These are phyloP conservation scores for Labroides dimidiatus DNA, from an alignment of 2,797 vertebrate genomes.

Conservation along the genomic window DNA sequence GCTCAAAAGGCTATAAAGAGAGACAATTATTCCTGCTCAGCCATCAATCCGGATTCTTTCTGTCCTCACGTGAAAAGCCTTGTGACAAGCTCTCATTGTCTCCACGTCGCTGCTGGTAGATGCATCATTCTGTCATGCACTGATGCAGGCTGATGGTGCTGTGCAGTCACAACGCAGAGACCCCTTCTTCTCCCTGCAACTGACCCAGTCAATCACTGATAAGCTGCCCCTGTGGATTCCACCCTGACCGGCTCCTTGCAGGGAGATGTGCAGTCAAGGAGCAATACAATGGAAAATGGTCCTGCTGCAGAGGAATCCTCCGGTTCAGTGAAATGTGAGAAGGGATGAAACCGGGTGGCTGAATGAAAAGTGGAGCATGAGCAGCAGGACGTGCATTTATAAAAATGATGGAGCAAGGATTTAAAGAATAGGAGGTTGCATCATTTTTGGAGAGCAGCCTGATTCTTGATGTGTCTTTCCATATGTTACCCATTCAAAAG, in stretches of 20 bases:
- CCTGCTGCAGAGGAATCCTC: conserved; percentile 31
- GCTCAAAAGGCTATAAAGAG: conserved; percentile 37
- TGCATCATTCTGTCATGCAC: conserved; percentile 25
- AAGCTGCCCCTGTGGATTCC: conserved; percentile 39
- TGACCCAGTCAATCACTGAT: conserved; percentile 56
- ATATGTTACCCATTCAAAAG: too few relatives aligned
- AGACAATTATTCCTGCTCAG: conserved; percentile 24
- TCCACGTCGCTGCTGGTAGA: not conserved
- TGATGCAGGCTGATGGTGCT: conserved; percentile 32
- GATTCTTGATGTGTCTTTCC: too few relatives aligned
- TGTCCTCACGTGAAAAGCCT: conserved; percentile 32
- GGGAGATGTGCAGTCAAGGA: conserved; percentile 58
- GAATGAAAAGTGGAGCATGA: conserved; percentile 10
- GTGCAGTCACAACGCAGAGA: conserved; percentile 20
- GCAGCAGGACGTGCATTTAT: not conserved
- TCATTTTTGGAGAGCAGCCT: too few relatives aligned
- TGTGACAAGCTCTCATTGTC: conserved; percentile 26
- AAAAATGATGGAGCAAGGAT: not conserved
- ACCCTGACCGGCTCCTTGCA: conserved; percentile 24
- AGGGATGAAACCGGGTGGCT: not conserved
- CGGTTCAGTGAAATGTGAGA: conserved; percentile 1
- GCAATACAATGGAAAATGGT: conserved; percentile 39
- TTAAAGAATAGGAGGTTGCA: not conserved
- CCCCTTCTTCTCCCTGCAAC: conserved; percentile 9
- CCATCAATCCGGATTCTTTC: conserved; percentile 43